phyloP scores from a whole-genome alignment of 2,888 invertebrate genomes.

The Nipponacmea schrenckii region DNA sequence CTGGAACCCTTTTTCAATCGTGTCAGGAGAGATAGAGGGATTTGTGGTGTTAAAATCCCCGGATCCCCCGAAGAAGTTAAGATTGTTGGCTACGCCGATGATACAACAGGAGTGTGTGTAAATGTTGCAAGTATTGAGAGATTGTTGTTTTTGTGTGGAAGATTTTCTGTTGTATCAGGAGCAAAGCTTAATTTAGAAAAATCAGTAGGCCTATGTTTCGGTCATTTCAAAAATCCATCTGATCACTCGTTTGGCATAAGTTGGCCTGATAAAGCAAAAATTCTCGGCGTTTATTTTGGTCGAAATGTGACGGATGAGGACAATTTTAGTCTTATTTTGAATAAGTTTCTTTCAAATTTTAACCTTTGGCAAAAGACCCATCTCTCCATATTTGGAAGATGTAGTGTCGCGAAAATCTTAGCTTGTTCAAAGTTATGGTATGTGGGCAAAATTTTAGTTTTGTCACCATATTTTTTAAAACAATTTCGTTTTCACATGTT shows the following conservation, averaged over 20 bases:
- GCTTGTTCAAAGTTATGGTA: no score
- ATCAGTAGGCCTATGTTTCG: no score
- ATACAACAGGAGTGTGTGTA: background rate
- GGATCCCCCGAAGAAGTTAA: background rate
- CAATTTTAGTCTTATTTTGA: no score
- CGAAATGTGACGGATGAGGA: no score
- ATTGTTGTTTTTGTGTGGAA: conserved; percentile 6
- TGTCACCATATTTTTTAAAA: no score
- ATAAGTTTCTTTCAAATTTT: conserved; percentile 25
- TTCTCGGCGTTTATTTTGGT: no score
- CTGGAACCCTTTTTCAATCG: background rate
- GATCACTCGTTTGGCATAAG: conserved; percentile 22
- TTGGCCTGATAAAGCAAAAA: conserved; percentile 30
- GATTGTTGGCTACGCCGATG: conserved; percentile 2
- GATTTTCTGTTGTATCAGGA: conserved; percentile 8
- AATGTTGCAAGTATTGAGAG: background rate
- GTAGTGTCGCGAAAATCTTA: background rate
- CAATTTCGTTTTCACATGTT: no score
- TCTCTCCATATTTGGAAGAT: conserved; percentile 2
- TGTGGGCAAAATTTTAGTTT: no score
- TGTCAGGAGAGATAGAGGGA: background rate
- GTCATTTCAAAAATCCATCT: conserved; percentile 12
- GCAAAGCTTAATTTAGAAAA: no score
- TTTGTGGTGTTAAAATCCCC: background rate
- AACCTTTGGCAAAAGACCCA: conserved; percentile 19